Conservation (phyloP, 2,113 vertebrate genomes). For the mouse (Mus musculus) region GRCm39 chr4:34029501-34030000, state of each 20-base stretch:
- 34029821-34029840: background rate
- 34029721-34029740: background rate
- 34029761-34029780: background rate
- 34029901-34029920: background rate
- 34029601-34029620: background rate
- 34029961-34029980: background rate
- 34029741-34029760: background rate
- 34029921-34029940: background rate
- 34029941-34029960: background rate
- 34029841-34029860: slow-evolving; percentile 32
- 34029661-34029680: background rate
- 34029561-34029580: slow-evolving; percentile 12
- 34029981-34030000: slow-evolving; percentile 57
- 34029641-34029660: background rate
- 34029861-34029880: slow-evolving; percentile 47
- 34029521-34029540: slow-evolving; percentile 58
- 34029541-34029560: slow-evolving; percentile 28
- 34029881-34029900: background rate
- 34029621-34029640: background rate
- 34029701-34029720: background rate
- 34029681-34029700: slow-evolving; percentile 1
- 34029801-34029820: slow-evolving; percentile 11
- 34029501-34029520: slow-evolving; percentile 51
- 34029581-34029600: background rate
- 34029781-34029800: background rate